Evolutionary conservation across 2,888 invertebrate species (phyloP), one percentile per base, ranked within the genome.

Genomic region (Xestia ashworthii): DNA sequence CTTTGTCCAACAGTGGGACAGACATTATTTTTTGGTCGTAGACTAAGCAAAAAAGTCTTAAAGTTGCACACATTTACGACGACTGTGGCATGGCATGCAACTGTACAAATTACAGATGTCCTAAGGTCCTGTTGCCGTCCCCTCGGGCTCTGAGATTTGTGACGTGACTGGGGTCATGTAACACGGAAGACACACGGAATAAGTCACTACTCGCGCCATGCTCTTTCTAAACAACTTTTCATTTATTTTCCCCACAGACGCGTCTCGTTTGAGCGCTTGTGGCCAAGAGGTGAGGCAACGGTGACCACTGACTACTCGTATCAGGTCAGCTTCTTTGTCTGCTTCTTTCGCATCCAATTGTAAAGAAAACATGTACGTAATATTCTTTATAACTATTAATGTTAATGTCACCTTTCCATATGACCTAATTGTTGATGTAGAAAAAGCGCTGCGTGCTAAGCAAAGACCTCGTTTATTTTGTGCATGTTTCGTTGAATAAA

Each of bases 401-500:
- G 19, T 60, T 46, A 79, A 78, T 74, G 11, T 68, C 66, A 68
- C 32, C 38, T 81, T 82, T 48, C 32, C 55, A 64, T 66, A 80
- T 81, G 81, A 81, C 81, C 81, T 81, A 81, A 81, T 75, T 81
- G 64, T 69, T 74, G 64, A 25, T 14, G 62, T 64, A 75, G 55
- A 79, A 53, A 50, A 69, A 60, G 22, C 71, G 25, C 69, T 78
- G 73, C 82, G 78, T 82, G 82, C 66, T 68, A n/a, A 72, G 67
- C 71, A 67, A 58, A 67, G 44, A 55, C 76, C 77, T 76, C 70
- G 66, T 80, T 80, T 64, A 53, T 74, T 78, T 79, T 81, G 79
- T 80, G 81, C 79, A 79, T 79, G 79, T 81, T 79, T 41, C 62
- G 74, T 74, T 81, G 46, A 68, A 68, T 74, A 74, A 80, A 74